Base-by-base conservation (phyloP, 1,140 invertebrate species). In the Meteorus sp. region DNA sequence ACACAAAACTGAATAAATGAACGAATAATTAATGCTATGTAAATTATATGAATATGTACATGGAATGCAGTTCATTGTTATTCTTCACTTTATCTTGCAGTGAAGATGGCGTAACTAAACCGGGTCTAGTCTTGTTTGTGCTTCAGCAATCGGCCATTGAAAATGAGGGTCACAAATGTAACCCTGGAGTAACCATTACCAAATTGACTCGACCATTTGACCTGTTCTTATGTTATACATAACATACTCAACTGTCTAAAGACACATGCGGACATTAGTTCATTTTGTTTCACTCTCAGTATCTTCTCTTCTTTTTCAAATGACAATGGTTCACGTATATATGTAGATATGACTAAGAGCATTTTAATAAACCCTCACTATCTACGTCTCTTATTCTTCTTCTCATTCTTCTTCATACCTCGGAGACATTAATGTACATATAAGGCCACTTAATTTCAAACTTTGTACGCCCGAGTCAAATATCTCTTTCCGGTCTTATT, bases 181-280 rank as follows among this genome's bases (percentile, higher is more conserved):
- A 76, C 71, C 75, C 66, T 56, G 59, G 56, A n/a, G n/a, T 39
- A 54, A 52, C 59, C 57, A 71, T 75, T 75, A 74, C 64, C 68
- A 62, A 77, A 74, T 75, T 77, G 71, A 76, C 71, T 73, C 59
- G 23, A 37, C 59, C 68, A 73, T 74, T 77, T 75, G 65, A 75
- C 67, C 65, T 62, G 63, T 58, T 66, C 65, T 56, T 52, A 48
- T 33, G 48, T 31, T 29, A 33, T 13, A 6, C 29, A 19, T 56
- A 11, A 13, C 20, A 4, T 31, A 31, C 37, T 52, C 22, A 37
- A 35, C n/a, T 44, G 15, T 43, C 7, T 5, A 13, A 44, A 19
- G 15, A 19, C 5, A n/a, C n/a, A n/a, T n/a, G n/a, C n/a, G n/a
- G n/a, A n/a, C n/a, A n/a, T n/a, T n/a, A n/a, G n/a, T n/a, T n/a